Evolutionary conservation across 2,888 invertebrate species (phyloP), one percentile per base, ranked within the genome.

Genomic region (Megaustenia siamemsis): DNA sequence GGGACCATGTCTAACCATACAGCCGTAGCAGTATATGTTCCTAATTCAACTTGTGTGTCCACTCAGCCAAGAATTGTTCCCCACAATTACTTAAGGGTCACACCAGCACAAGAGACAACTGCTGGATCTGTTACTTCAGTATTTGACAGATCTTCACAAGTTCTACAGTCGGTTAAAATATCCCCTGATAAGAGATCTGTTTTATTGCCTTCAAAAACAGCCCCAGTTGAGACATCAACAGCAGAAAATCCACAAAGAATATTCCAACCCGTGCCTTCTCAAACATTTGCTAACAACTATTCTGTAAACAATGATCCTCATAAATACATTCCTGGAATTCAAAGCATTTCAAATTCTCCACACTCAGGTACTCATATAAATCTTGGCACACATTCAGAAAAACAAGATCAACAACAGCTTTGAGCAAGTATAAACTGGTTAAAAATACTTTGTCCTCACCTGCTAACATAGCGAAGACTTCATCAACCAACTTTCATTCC

Each of bases 161-260:
- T 24, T n/a, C 10, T 53, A 35, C 32, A 40, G 38, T 21, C 60
- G 12, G 28, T 82, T 35, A 40, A 71, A 60, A 40, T 71, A 3
- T 82, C 82, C 12, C 82, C 82, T 56, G 38, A 69, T 21, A 82
- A 82, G 28, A 82, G 71, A 32, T n/a, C 24, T n/a, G 73, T 71
- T 49, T 12, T 82, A 24, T 56, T 38, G 24, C 28, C 73, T 24
- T 56, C 38, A 56, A 71, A 56, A 38, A 24, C 35, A 28, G 32
- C 4, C 49, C 18, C 40, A 21, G 0, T 38, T n/a, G 45, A 3
- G 12, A 28, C 28, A 32, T 24, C n/a, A 24, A 6, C 38, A 12
- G 18, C 68, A 49, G 38, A 32, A 28, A 40, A 45, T 10, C 8
- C 18, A 0, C n/a, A 40, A 32, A 21, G n/a, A 10, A 45, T 24